Evolutionary conservation across 2,888 invertebrate species (phyloP), one percentile per base, ranked within the genome.

Genomic region (Amphimallon solstitiale): DNA sequence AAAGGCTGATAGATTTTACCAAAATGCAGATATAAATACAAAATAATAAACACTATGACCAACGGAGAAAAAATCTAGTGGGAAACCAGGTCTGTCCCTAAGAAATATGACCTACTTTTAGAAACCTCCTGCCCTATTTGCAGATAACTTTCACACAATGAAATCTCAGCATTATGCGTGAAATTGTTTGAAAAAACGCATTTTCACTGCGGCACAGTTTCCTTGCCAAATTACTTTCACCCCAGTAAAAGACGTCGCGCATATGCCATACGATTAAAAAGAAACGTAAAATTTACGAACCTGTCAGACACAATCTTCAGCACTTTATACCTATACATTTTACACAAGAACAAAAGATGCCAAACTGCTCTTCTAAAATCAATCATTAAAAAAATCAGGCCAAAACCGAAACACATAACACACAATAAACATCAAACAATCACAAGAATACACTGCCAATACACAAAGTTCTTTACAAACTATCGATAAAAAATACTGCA

Each of bases 41-140:
- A 64, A 63, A 69, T 54, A 66, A 66, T 52, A 66, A 68, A 66
- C 73, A 74, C 71, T 71, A 72, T 74, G 72, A 73, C 72, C 71
- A 73, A 75, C 72, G 63, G 64, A 67, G 68, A 56, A 73, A 76
- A 77, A 74, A 71, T 75, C 75, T 60, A 34, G 51, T 15, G 62
- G 49, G 48, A 43, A 63, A 63, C 45, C 51, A 52, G 56, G 67
- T 52, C 46, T 67, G 49, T 56, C 65, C 77, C 76, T 74, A 75
- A 72, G 67, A 66, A 70, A 67, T 76, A 43, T 59, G 77, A 77
- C 77, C 77, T 77, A 77, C 73, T 75, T 77, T 70, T 67, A 38
- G 35, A 46, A 71, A 66, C 65, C 68, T 66, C 66, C 68, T 68
- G 69, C 66, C 69, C 70, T 67, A 70, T 70, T 70, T 69, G 63